Evolutionary conservation across 2,888 invertebrate species (phyloP).

Genomic region (Serripes groenlandicus): DNA sequence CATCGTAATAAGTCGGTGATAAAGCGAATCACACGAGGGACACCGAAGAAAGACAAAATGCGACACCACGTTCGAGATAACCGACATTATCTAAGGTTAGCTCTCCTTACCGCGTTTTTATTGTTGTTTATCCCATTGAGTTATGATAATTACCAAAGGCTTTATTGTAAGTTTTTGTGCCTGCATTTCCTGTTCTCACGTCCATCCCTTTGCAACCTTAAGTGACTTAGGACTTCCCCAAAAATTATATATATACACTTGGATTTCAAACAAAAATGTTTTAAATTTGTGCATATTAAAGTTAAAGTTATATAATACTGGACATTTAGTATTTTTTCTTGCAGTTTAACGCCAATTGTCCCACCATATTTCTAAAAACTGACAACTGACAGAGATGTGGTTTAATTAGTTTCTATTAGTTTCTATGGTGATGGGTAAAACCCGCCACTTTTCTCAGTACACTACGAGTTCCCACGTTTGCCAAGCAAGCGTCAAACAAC

Average conservation of each 20-base stretch:
- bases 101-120: not conserved
- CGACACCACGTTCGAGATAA: not conserved
- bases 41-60: not conserved
- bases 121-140: not conserved
- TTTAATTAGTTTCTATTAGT: too few species aligned
- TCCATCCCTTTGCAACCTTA: too few species aligned
- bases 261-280: too few species aligned
- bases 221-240: too few species aligned
- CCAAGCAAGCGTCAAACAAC: slow-evolving; percentile 19
- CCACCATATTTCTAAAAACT: too few species aligned
- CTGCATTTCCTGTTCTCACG: slow-evolving; percentile 9
- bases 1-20: not conserved
- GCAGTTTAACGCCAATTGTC: too few species aligned
- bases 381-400: too few species aligned
- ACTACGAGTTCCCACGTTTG: slow-evolving; percentile 10
- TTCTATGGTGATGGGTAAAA: not conserved
- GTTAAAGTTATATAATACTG: too few species aligned
- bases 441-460: not conserved
- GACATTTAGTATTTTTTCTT: too few species aligned
- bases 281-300: too few species aligned
- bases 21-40: not conserved
- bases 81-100: not conserved
- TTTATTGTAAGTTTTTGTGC: slow-evolving; percentile 10
- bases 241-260: too few species aligned
- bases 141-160: slow-evolving; percentile 7